Percentiles rank a stretch among this genome's conserved stretches.
Evolutionary conservation across 2,797 vertebrate genomes (phyloP).

Genomic region (Paratrypauchen microcephalus): DNA sequence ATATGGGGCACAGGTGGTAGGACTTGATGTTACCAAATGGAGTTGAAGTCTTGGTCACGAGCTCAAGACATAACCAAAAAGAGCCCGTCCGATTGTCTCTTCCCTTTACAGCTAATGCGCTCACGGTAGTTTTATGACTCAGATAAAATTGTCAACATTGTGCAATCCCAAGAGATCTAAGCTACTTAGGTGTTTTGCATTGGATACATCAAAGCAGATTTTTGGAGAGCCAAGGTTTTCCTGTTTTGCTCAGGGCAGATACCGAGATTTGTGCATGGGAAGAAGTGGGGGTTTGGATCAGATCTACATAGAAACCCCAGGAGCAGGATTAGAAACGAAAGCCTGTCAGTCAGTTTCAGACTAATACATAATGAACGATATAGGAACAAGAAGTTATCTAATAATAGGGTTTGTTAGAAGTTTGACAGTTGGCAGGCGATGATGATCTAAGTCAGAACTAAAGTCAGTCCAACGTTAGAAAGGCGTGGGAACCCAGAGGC

Average conservation of each 20-base stretch:
- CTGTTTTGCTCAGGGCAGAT: constrained; percentile 35
- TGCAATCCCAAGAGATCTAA: constrained; percentile 17
- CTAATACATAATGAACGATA: constrained; percentile 47
- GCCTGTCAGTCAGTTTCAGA: constrained; percentile 62
- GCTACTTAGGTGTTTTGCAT: constrained; percentile 38
- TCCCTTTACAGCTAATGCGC: constrained; percentile 24
- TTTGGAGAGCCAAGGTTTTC: constrained; percentile 22
- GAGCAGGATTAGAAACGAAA: constrained; percentile 64
- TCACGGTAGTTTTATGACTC: constrained; percentile 1
- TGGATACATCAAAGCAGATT: constrained; percentile 47
- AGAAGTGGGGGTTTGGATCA: constrained; percentile 30
- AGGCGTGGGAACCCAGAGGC: constrained; percentile 5
- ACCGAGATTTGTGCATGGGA: constrained; percentile 47
- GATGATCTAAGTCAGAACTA: constrained; percentile 28
- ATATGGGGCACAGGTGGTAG: neutral
- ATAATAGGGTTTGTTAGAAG: constrained; percentile 47
- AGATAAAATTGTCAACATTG: neutral
- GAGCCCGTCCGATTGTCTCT: neutral
- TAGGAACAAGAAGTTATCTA: constrained; percentile 17
- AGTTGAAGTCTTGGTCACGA: constrained; percentile 24
- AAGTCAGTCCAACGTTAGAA: constrained; percentile 15
- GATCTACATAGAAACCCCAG: constrained; percentile 15
- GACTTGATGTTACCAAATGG: neutral
- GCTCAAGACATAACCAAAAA: constrained; percentile 20
- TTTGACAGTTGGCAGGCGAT: constrained; percentile 33